Conservation (phyloP, 1,140 invertebrate genomes). For the Diabrotica virgifera region DNA sequence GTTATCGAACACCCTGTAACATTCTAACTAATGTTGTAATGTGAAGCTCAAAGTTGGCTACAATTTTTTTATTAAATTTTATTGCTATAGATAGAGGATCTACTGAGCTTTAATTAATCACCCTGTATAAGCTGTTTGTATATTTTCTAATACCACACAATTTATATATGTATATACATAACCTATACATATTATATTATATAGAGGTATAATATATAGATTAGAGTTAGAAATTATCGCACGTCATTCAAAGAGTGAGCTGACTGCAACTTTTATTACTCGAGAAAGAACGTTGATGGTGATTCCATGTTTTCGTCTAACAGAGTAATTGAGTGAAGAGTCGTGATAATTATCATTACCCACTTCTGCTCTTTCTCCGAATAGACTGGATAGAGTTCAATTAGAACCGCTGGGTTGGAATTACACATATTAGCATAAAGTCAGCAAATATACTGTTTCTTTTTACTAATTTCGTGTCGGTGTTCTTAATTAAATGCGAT, state of each 20-base stretch:
- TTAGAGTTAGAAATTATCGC: not conserved
- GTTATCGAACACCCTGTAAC: too few relatives aligned
- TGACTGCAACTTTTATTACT: slow-evolving; percentile 1
- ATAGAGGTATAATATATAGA: not conserved
- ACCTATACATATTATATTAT: too few relatives aligned
- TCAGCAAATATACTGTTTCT: not conserved
- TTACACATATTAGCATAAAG: slow-evolving; percentile 3
- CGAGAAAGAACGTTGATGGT: not conserved
- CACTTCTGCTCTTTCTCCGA: not conserved
- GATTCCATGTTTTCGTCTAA: slow-evolving; percentile 2
- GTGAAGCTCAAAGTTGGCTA: too few relatives aligned
- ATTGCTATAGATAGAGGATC: too few relatives aligned
- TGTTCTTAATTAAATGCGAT: not conserved
- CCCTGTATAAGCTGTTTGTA: too few relatives aligned
- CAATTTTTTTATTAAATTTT: too few relatives aligned
- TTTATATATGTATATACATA: too few relatives aligned
- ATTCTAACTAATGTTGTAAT: too few relatives aligned
- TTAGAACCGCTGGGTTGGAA: not conserved
- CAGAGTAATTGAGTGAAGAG: not conserved
- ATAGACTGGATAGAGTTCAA: not conserved
- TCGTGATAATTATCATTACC: slow-evolving; percentile 2
- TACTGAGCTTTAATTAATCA: too few relatives aligned
- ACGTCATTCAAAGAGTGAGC: not conserved
- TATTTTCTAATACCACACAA: too few relatives aligned
- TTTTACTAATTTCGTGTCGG: not conserved